phyloP scores from a whole-genome alignment of 2,888 invertebrate genomes.

The Netelia melanura region DNA sequence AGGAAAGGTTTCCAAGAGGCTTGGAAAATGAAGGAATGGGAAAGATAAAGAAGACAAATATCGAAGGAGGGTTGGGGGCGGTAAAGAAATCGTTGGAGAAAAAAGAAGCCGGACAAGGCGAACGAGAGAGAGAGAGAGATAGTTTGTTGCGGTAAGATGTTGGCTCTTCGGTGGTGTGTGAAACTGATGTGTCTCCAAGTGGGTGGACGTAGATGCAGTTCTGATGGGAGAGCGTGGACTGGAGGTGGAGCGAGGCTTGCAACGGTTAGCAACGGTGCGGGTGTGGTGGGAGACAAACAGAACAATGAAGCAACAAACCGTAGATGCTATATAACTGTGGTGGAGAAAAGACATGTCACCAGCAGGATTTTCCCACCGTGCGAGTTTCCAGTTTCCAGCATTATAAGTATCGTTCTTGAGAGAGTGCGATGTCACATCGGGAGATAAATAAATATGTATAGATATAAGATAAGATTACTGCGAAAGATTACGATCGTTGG shows the following conservation, averaged over 20 bases:
- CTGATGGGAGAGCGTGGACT: not conserved
- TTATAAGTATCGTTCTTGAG: constrained; percentile 71
- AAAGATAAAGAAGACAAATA: constrained; percentile 54
- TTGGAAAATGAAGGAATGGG: constrained; percentile 41
- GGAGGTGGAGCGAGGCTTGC: too few relatives aligned
- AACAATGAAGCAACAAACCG: constrained; percentile 37
- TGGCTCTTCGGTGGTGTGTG: constrained; percentile 10
- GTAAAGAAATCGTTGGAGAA: constrained; percentile 7
- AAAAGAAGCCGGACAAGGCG: constrained; percentile 21
- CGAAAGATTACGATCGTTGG: too few relatives aligned
- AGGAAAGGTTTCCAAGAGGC: constrained; percentile 62
- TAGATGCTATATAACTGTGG: constrained; percentile 9
- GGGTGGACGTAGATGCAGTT: constrained; percentile 20
- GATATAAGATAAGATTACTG: too few relatives aligned
- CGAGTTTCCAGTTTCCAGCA: constrained; percentile 74
- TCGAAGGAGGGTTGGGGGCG: constrained; percentile 1
- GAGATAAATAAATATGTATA: too few relatives aligned
- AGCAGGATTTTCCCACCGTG: constrained; percentile 72
- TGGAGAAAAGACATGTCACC: constrained; percentile 56
- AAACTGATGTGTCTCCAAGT: constrained; percentile 21
- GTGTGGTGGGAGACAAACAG: constrained; percentile 48
- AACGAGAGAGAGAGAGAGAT: constrained; percentile 20
- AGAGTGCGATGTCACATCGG: not conserved
- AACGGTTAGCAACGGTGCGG: not conserved
- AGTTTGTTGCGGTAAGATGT: constrained; percentile 11